Conservation (phyloP, 2,797 vertebrate genomes). For the Tokudaia tokunoshimensis region DNA sequence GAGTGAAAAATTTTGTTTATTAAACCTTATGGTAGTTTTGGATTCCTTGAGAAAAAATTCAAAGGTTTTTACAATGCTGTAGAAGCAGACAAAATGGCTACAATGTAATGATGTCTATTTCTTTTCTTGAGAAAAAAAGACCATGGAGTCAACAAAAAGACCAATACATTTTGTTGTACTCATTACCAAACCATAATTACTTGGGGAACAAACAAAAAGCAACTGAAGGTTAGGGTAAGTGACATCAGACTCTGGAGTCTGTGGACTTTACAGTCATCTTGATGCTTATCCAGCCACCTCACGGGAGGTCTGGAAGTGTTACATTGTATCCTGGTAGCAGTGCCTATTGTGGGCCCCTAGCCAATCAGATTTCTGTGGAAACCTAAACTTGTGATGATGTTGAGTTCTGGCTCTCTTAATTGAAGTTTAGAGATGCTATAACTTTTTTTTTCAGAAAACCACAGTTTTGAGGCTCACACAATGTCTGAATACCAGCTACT, state of each 20-base stretch:
- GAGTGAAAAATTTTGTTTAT: slow-evolving; percentile 52
- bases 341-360: not conserved
- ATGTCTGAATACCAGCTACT: not conserved
- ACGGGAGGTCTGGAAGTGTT: not conserved
- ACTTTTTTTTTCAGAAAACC: not conserved
- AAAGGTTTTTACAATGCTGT: slow-evolving; percentile 11
- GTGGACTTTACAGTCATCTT: not conserved
- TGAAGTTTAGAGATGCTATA: not conserved
- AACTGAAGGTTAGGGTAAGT: not conserved
- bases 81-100: slow-evolving; percentile 61
- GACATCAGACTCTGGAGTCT: not conserved
- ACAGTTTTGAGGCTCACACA: slow-evolving; percentile 1
- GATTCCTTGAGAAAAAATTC: slow-evolving; percentile 22
- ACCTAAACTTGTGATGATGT: not conserved
- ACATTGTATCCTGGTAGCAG: not conserved
- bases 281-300: not conserved
- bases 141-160: slow-evolving; percentile 21
- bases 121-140: slow-evolving; percentile 51
- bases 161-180: slow-evolving; percentile 6
- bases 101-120: slow-evolving; percentile 26
- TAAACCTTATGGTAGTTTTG: slow-evolving; percentile 63
- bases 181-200: slow-evolving; percentile 13
- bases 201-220: not conserved
- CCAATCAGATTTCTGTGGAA: not conserved
- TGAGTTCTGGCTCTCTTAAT: not conserved